Evolutionary conservation across 2,113 vertebrate species (phyloP).

Genomic region (Clarias magur): DNA sequence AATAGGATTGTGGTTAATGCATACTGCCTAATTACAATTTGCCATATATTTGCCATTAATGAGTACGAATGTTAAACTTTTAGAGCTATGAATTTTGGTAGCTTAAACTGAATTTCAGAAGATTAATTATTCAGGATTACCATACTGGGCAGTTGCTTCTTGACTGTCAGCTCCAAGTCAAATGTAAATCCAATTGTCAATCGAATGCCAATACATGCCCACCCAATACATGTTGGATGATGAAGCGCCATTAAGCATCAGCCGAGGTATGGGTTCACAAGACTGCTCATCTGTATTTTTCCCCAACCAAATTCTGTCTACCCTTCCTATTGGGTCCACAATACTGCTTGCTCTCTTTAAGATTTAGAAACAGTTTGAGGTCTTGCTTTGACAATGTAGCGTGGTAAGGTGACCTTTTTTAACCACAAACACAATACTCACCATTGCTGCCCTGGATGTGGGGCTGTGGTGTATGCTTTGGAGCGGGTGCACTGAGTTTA

Average conservation of each 20-base stretch:
- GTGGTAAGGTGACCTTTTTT: neutral
- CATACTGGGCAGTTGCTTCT: slow-evolving; percentile 78
- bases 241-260: neutral
- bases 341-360: neutral
- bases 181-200: too few relatives aligned
- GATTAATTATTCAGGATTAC: slow-evolving; percentile 64
- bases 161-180: neutral
- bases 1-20: neutral
- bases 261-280: neutral
- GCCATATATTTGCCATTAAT: neutral
- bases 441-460: neutral
- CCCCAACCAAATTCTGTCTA: neutral
- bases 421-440: neutral
- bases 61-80: neutral
- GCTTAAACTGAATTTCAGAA: neutral
- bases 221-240: neutral
- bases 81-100: neutral
- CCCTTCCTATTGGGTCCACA: neutral
- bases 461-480: neutral
- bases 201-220: too few relatives aligned
- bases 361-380: neutral
- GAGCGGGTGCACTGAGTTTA: neutral
- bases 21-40: neutral
- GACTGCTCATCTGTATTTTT: neutral
- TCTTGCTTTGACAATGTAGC: neutral